Evolutionary conservation across 2,113 vertebrate species (phyloP).

Genomic region (Tetraodon nigroviridis): DNA sequence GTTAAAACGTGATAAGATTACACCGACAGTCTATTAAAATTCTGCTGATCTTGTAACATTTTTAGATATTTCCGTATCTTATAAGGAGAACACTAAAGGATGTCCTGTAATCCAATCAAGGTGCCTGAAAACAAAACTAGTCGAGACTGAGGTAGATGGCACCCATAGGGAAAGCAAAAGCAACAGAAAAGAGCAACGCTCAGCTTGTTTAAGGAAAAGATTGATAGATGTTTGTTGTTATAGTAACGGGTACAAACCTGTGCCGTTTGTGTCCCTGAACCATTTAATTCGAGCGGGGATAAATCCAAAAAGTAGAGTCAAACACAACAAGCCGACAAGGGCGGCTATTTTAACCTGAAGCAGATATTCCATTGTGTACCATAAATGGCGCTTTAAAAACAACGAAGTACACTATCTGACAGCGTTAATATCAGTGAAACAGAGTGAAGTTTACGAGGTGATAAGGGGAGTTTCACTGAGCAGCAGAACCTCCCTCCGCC

Average conservation of each 20-base stretch:
- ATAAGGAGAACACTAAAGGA: too few relatives aligned
- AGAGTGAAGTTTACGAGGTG: too few relatives aligned
- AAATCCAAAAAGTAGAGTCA: conserved; percentile 75
- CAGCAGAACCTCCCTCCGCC: not conserved
- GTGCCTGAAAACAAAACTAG: too few relatives aligned
- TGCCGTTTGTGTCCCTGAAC: conserved; percentile 67
- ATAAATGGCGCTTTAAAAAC: not conserved
- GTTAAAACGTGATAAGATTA: not conserved
- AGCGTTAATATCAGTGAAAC: not conserved
- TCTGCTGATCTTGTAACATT: too few relatives aligned
- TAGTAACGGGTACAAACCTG: conserved; percentile 60
- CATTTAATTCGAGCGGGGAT: conserved; percentile 73
- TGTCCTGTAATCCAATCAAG: too few relatives aligned
- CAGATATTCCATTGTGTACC: conserved; percentile 67
- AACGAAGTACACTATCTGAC: not conserved
- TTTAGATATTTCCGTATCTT: too few relatives aligned
- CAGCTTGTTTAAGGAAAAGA: too few relatives aligned
- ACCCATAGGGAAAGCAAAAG: too few relatives aligned
- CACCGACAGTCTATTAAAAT: not conserved
- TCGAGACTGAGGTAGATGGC: too few relatives aligned
- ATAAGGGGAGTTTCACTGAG: too few relatives aligned
- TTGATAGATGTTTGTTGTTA: not conserved
- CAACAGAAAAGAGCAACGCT: too few relatives aligned
- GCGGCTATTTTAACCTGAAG: conserved; percentile 74
- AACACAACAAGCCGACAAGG: conserved; percentile 66